Base-by-base conservation (phyloP, 2,113 vertebrate species). In the Dolichotis patagonum region DNA sequence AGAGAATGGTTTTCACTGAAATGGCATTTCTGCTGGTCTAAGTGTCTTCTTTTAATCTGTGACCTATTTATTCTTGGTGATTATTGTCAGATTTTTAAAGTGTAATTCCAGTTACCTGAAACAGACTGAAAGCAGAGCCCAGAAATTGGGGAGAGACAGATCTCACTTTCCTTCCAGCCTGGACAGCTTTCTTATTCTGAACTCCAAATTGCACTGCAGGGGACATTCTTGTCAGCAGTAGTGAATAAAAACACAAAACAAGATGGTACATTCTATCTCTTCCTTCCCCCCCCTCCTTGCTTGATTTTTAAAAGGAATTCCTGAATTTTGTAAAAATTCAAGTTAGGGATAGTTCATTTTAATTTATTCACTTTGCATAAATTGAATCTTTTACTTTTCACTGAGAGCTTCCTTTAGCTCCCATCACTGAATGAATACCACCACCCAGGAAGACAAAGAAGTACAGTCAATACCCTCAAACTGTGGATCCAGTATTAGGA, bases 21-120 rank as follows among this genome's bases (percentile, higher is more conserved):
- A 91, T 13, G 49, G 22, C 9, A 17, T 75, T 94, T 28, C 71
- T 46, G 41, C 49, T 92, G 67, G 52, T 67, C 73, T 94, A 82
- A 82, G 22, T 63, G 41, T 65, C 19, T 88, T 82, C 58, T 80
- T 94, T 87, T 86, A 95, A 94, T 80, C 35, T 89, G 65, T 88
- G 49, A 32, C 7, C 52, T 83, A 69, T 77, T 96, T 75, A 14
- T 94, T 83, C 41, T 32, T 58, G 2, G 12, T 14, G 5, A 91
- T 93, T 93, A 35, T 84, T 83, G 26, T 93, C 56, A 94, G 32
- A 56, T 87, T 90, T 81, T 83, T 7, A 24, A 86, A 90, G 43
- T 81, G 85, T 14, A 81, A 62, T 96, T 94, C 30, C n/a, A 69
- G 38, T 95, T 90, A 30, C 49, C 16, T 22, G 22, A 81, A 77